Conservation (phyloP, 2,888 invertebrate species). For the Endotricha flammealis region DNA sequence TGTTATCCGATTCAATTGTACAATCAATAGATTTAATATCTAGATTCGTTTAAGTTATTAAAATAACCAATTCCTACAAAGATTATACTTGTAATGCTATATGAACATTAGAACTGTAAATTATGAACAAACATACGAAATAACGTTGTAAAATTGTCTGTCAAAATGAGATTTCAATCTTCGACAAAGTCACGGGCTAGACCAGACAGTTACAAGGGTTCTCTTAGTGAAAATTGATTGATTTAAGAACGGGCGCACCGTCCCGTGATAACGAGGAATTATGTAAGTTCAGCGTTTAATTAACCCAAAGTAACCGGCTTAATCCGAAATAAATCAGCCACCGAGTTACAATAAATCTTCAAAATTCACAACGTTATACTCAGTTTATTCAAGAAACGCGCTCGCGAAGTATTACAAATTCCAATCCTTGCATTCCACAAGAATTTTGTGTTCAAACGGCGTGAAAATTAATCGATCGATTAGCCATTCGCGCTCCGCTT, state of each 20-base stretch:
- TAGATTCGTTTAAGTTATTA: no score
- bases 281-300: slow-evolving; percentile 12
- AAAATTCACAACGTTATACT: slow-evolving; percentile 2
- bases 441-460: slow-evolving; percentile 59
- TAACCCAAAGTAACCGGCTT: slow-evolving; percentile 10
- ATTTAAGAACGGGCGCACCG: slow-evolving; percentile 7
- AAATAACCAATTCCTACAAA: no score
- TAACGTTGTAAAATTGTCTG: background rate
- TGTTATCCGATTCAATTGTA: no score
- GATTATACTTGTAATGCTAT: no score
- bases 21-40: no score
- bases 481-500: slow-evolving; percentile 60
- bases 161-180: no score
- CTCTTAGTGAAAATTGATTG: slow-evolving; percentile 8
- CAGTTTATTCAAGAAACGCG: slow-evolving; percentile 18
- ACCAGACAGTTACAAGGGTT: slow-evolving; percentile 6
- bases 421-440: slow-evolving; percentile 41
- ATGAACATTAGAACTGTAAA: no score
- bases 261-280: slow-evolving; percentile 11
- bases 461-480: slow-evolving; percentile 73
- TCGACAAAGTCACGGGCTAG: background rate
- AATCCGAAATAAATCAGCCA: slow-evolving; percentile 8
- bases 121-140: no score
- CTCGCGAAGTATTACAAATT: slow-evolving; percentile 27
- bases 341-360: slow-evolving; percentile 6